phyloP scores from a whole-genome alignment of 1,140 invertebrate genomes.

The Eubasilissa regina region DNA sequence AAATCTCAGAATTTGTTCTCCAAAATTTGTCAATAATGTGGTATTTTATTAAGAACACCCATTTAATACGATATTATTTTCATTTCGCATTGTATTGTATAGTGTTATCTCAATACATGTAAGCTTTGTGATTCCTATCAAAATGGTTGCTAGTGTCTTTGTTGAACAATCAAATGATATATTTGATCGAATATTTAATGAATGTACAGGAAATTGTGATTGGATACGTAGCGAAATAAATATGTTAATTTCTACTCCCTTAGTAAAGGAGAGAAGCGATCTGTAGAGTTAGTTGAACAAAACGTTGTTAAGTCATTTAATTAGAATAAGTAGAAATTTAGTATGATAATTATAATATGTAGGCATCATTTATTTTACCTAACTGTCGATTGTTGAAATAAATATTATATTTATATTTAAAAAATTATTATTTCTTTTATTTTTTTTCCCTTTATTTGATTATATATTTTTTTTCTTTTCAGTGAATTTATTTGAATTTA shows the following conservation, averaged over 20 bases:
- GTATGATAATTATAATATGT: constrained; percentile 34
- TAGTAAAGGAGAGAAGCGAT: neutral
- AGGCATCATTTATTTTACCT: constrained; percentile 51
- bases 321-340: constrained; percentile 44
- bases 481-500: too few relatives aligned
- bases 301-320: constrained; percentile 53
- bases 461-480: constrained; percentile 41
- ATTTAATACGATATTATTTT: neutral
- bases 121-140: constrained; percentile 50
- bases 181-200: constrained; percentile 33
- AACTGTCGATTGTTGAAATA: constrained; percentile 55
- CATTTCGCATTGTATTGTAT: constrained; percentile 15
- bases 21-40: neutral
- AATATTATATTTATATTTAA: constrained; percentile 56
- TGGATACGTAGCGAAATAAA: constrained; percentile 42
- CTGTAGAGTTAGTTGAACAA: constrained; percentile 38
- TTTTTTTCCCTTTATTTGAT: constrained; percentile 31
- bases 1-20: constrained; percentile 7
- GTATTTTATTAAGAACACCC: neutral
- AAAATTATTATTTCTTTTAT: constrained; percentile 53
- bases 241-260: constrained; percentile 22
- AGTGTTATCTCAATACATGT: neutral
- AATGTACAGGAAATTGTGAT: constrained; percentile 46
- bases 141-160: constrained; percentile 49
- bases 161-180: neutral